phyloP scores from a whole-genome alignment of 2,113 vertebrate species.

The Cariama cristata region DNA sequence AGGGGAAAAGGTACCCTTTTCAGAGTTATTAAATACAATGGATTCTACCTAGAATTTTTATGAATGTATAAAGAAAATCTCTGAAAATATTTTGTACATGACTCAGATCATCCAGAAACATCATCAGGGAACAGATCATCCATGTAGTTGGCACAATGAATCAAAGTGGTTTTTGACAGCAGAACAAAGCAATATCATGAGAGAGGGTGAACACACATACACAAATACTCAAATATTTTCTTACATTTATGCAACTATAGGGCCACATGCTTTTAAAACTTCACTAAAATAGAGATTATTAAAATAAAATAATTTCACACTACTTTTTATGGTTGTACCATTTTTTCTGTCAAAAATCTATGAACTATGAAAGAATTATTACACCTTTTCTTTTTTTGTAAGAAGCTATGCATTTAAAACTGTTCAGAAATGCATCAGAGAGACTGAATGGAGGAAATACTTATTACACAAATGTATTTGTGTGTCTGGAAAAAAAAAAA shows the following conservation, averaged over 20 bases:
- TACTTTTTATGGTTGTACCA: neutral
- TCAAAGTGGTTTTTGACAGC: conserved; percentile 47
- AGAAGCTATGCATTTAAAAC: neutral
- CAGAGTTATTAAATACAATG: neutral
- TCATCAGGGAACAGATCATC: conserved; percentile 48
- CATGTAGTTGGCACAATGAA: conserved; percentile 43
- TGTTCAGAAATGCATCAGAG: neutral
- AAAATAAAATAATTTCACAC: neutral
- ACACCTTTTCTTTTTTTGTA: neutral
- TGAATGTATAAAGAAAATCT: conserved; percentile 11
- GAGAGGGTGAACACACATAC: neutral
- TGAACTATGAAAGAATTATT: neutral
- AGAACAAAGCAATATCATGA: conserved; percentile 20
- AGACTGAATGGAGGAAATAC: neutral
- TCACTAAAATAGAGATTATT: neutral
- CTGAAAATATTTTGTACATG: conserved; percentile 11
- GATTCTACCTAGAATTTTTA: neutral
- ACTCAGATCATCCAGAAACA: conserved; percentile 33
- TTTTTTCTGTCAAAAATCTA: neutral
- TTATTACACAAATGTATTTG: neutral
- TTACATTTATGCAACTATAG: neutral
- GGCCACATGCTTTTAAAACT: neutral
- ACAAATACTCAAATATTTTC: neutral
- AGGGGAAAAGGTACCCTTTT: neutral
- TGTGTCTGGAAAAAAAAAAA: neutral